phyloP scores from a whole-genome alignment of 2,888 invertebrate species.

The Metacarcinus magister region DNA sequence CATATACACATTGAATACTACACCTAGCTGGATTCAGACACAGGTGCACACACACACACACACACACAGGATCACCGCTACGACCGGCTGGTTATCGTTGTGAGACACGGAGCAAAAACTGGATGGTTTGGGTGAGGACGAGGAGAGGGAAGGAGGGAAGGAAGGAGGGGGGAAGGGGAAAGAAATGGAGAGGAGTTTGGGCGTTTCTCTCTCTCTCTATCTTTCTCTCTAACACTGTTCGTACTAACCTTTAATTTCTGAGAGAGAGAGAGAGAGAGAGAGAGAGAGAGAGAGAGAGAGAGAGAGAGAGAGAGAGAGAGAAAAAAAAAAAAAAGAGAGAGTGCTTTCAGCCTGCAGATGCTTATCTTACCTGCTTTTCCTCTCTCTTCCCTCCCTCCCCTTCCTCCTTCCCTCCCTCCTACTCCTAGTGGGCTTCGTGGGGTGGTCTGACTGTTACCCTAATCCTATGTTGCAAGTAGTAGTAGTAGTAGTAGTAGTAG shows the following conservation, averaged over 20 bases:
- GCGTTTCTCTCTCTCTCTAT: not conserved
- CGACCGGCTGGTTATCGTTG: constrained; percentile 29
- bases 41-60: not conserved
- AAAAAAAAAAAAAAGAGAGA: not conserved
- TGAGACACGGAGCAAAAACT: constrained; percentile 40
- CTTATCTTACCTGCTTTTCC: constrained; percentile 40
- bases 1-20: not conserved
- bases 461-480: not conserved
- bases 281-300: constrained; percentile 30
- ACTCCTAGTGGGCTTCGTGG: not conserved
- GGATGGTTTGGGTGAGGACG: not conserved
- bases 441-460: not conserved
- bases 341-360: not conserved
- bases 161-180: not conserved
- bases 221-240: not conserved
- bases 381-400: not conserved
- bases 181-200: constrained; percentile 33
- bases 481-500: constrained; percentile 13
- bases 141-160: not conserved
- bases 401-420: constrained; percentile 8
- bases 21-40: not conserved
- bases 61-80: not conserved
- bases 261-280: constrained; percentile 45
- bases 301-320: constrained; percentile 26
- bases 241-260: not conserved